These are phyloP conservation scores for Epinephelus awoara DNA, from an alignment of 2,797 vertebrate species.

Conservation along the genomic window DNA sequence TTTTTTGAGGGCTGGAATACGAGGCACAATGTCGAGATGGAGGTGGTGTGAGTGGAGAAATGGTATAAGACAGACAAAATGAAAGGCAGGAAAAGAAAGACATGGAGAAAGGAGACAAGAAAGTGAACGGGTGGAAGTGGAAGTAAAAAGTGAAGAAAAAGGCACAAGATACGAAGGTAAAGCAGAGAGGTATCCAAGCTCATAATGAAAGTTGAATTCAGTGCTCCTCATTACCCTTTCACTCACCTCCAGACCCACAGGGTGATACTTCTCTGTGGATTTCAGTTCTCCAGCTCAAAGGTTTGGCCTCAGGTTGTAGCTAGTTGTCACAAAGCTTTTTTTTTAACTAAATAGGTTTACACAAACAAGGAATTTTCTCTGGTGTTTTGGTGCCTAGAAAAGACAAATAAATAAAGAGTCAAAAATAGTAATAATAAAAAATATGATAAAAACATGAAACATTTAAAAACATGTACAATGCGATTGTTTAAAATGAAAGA, in stretches of 20 bases:
- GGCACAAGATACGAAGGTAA: background rate
- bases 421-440: no score
- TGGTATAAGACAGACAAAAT: conserved; percentile 50
- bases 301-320: background rate
- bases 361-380: no score
- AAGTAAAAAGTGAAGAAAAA: conserved; percentile 17
- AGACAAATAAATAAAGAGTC: no score
- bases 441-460: no score
- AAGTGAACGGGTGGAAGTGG: conserved; percentile 2
- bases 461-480: no score
- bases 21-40: conserved; percentile 72
- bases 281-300: background rate
- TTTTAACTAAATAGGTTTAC: no score
- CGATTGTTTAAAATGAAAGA: no score
- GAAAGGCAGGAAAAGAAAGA: conserved; percentile 32
- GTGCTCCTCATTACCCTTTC: background rate
- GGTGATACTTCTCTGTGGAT: conserved; percentile 14
- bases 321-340: background rate
- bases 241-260: conserved; percentile 16
- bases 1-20: conserved; percentile 53
- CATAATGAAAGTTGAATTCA: conserved; percentile 21
- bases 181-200: conserved; percentile 2
- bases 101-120: conserved; percentile 31
- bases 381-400: no score
- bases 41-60: conserved; percentile 50